Evolutionary conservation across 2,113 vertebrate species (phyloP).

Genomic region (Silurus asotus): DNA sequence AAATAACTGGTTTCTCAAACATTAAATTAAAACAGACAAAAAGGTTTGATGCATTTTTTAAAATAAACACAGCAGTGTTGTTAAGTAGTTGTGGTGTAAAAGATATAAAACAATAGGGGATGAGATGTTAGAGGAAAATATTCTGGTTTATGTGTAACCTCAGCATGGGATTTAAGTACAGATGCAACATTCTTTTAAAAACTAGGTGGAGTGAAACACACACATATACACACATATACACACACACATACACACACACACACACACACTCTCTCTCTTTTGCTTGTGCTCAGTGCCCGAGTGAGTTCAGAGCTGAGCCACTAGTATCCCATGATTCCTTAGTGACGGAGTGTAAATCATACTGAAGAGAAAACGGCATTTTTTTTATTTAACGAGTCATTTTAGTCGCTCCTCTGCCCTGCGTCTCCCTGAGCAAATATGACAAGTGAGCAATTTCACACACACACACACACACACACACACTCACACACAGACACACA

Average conservation of each 20-base stretch:
- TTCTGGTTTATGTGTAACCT: not conserved
- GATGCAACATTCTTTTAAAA: not conserved
- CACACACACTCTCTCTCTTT: not conserved
- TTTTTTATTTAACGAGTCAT: slow-evolving; percentile 40
- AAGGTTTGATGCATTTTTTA: not conserved
- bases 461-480: not conserved
- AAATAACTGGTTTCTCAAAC: not conserved
- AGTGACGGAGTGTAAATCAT: slow-evolving; percentile 17
- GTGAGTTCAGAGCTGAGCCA: slow-evolving; percentile 9
- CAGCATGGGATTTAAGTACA: not conserved
- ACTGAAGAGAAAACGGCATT: slow-evolving; percentile 20
- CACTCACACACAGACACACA: not conserved
- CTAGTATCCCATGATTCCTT: slow-evolving; percentile 21
- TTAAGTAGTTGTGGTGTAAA: not conserved
- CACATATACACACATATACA: not conserved
- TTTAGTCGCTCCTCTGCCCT: not conserved
- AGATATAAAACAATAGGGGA: not conserved
- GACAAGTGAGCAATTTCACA: not conserved
- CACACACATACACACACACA: not conserved
- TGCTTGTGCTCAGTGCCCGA: not conserved
- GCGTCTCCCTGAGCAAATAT: slow-evolving; percentile 25
- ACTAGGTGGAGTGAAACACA: not conserved
- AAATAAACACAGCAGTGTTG: not conserved
- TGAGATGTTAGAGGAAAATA: not conserved
- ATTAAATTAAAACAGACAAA: too few relatives aligned